Evolutionary conservation across 2,797 vertebrate species (phyloP).

Genomic region (Botia almorhae): DNA sequence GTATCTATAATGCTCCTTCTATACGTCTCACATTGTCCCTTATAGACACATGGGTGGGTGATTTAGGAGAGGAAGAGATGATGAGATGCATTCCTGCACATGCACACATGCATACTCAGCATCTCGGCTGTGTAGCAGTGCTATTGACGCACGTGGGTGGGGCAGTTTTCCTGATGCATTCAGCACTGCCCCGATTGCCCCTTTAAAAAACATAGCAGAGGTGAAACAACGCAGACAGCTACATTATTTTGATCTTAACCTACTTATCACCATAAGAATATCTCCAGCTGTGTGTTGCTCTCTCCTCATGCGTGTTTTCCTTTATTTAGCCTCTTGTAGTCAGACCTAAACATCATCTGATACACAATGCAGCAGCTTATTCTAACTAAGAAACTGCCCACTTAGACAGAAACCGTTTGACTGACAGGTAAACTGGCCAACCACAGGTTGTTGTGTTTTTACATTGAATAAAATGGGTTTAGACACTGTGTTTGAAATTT

Average conservation of each 20-base stretch:
- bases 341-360: no score
- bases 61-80: conserved; percentile 22
- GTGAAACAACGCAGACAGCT: conserved; percentile 17
- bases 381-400: no score
- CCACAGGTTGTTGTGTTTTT: no score
- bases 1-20: conserved; percentile 66
- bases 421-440: no score
- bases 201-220: conserved; percentile 18
- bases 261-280: conserved; percentile 40
- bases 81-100: conserved; percentile 7
- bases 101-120: conserved; percentile 47
- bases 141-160: conserved; percentile 50
- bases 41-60: conserved; percentile 32
- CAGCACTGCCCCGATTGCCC: conserved; percentile 42
- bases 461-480: no score
- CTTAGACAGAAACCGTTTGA: no score
- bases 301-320: background rate
- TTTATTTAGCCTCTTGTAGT: background rate
- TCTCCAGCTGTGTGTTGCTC: conserved; percentile 11
- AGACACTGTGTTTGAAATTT: no score
- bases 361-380: no score
- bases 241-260: conserved; percentile 22
- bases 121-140: conserved; percentile 32
- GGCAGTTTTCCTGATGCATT: conserved; percentile 1
- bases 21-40: conserved; percentile 59